phyloP scores from a whole-genome alignment of 2,113 vertebrate genomes.

The Cinclus mexicanus region DNA sequence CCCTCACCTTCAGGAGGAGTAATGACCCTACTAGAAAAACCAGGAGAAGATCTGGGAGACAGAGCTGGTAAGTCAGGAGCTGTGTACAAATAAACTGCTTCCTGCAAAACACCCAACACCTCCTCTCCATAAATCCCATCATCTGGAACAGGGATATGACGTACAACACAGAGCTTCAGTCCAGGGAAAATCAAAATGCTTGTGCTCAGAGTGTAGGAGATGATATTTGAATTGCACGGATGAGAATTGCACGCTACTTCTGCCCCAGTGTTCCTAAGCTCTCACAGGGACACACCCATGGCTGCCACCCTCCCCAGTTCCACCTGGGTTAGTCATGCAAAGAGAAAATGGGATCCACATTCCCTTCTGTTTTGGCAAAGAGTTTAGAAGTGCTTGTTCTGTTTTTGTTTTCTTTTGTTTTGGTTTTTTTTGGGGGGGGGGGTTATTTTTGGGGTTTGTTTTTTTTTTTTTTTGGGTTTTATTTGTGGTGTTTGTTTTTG shows the following conservation, averaged over 20 bases:
- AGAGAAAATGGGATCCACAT: not conserved
- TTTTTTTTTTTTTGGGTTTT: too few species aligned
- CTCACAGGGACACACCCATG: rapidly evolving
- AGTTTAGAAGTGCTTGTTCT: not conserved
- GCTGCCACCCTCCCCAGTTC: not conserved
- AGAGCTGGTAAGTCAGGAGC: not conserved
- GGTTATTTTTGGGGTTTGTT: too few species aligned
- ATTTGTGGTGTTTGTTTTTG: too few species aligned
- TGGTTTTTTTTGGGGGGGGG: too few species aligned
- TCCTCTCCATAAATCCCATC: not conserved
- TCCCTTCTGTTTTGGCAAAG: not conserved
- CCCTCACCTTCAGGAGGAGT: not conserved
- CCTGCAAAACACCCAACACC: not conserved
- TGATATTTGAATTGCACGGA: not conserved
- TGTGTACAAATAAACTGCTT: not conserved
- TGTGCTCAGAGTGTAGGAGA: not conserved
- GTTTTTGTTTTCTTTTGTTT: not conserved
- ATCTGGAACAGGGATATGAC: not conserved
- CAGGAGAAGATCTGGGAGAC: not conserved
- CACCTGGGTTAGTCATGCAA: not conserved
- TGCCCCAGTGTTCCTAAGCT: rapidly evolving
- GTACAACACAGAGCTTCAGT: not conserved
- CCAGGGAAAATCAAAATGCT: not conserved
- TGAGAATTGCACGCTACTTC: not conserved
- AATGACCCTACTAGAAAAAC: not conserved